phyloP scores from a whole-genome alignment of 2,113 vertebrate species.

The Ophiodon elongatus region DNA sequence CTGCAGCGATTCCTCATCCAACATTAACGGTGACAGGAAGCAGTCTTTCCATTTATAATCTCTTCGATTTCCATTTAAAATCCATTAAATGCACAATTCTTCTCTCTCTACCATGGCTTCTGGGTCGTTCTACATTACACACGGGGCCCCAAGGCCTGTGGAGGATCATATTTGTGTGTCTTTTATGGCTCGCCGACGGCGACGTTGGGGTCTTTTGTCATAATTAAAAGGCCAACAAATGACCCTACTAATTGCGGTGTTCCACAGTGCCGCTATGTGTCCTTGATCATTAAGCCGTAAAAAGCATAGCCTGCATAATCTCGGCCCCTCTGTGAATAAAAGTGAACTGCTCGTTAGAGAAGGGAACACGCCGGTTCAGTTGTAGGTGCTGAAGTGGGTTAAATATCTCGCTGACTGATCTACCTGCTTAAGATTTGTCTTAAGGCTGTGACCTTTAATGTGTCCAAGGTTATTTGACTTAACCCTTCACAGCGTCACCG shows the following conservation, averaged over 20 bases:
- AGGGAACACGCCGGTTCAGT: constrained; percentile 33
- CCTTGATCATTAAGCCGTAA: constrained; percentile 66
- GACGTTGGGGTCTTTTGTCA: constrained; percentile 69
- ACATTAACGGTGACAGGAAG: constrained; percentile 67
- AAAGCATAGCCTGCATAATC: constrained; percentile 45
- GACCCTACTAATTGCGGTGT: constrained; percentile 70
- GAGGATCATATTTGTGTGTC: constrained; percentile 68
- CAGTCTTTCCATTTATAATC: constrained; percentile 78
- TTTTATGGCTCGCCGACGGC: constrained; percentile 75
- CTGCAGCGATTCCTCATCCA: constrained; percentile 55
- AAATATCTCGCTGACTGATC: constrained; percentile 33
- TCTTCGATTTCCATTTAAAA: constrained; percentile 80
- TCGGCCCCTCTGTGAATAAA: constrained; percentile 37
- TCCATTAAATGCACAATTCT: constrained; percentile 70
- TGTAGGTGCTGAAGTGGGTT: constrained; percentile 41
- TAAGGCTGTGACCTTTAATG: neutral
- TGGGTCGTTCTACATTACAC: constrained; percentile 73
- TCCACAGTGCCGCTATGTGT: constrained; percentile 70
- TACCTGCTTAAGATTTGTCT: constrained; percentile 20
- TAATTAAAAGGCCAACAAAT: constrained; percentile 77
- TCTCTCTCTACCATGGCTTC: constrained; percentile 67
- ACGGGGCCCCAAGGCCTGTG: constrained; percentile 58
- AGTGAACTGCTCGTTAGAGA: constrained; percentile 55
- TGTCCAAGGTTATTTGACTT: constrained; percentile 2
- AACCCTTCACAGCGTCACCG: neutral